Conservation (phyloP, 2,888 invertebrate genomes). For the Dasypolia templi region DNA sequence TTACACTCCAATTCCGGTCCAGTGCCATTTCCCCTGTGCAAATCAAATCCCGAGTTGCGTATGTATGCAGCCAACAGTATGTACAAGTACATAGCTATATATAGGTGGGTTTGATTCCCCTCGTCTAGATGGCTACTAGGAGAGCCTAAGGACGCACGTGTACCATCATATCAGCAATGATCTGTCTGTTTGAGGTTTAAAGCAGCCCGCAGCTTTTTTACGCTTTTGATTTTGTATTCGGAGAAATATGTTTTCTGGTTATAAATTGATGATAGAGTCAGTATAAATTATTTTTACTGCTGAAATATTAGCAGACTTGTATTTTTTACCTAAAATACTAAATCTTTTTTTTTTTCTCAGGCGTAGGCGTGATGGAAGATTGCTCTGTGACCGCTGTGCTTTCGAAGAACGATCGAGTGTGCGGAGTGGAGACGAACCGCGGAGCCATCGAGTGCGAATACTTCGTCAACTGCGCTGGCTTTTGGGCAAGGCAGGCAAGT, state of each 20-base stretch:
- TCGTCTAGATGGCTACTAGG: conserved; percentile 25
- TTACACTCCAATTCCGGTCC: conserved; percentile 16
- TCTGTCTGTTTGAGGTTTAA: neutral
- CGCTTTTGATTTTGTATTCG: neutral
- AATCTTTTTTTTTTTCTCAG: conserved; percentile 81
- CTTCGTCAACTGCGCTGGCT: conserved; percentile 98
- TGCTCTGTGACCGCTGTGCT: conserved; percentile 93
- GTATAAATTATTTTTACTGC: neutral
- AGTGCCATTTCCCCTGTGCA: conserved; percentile 20
- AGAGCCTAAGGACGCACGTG: conserved; percentile 5
- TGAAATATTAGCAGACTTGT: neutral
- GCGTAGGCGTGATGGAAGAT: conserved; percentile 94
- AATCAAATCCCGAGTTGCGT: conserved; percentile 3
- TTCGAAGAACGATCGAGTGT: conserved; percentile 92
- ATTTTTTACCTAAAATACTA: neutral
- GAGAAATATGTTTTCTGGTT: conserved; percentile 45
- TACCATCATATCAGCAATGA: neutral
- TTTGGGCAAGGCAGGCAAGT: conserved; percentile 95
- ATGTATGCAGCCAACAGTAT: neutral
- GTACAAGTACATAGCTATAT: conserved; percentile 1
- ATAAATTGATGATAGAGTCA: conserved; percentile 39
- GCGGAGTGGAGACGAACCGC: conserved; percentile 93
- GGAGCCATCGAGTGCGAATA: conserved; percentile 96
- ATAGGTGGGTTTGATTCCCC: conserved; percentile 26
- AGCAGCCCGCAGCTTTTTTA: neutral